These are phyloP conservation scores for Microtus agrestis DNA, from an alignment of 2,797 vertebrate species.

Conservation along the genomic window DNA sequence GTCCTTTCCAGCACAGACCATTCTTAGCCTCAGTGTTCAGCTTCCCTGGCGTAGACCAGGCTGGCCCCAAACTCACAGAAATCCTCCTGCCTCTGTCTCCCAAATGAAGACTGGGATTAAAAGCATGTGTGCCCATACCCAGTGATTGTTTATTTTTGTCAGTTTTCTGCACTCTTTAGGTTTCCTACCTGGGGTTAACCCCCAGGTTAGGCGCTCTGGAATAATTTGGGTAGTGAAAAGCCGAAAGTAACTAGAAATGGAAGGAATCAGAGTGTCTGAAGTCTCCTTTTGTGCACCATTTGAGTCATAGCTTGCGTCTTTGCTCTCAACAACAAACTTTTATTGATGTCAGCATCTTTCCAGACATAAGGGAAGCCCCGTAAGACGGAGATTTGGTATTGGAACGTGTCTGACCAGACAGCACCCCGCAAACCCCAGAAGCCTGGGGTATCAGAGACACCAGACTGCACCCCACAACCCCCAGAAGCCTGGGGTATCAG, in stretches of 20 bases:
- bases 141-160: background rate
- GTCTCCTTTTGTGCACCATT: background rate
- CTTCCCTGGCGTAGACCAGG: background rate
- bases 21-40: background rate
- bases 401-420: background rate
- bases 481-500: no score
- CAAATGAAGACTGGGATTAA: background rate
- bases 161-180: background rate
- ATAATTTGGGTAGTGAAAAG: slow-evolving; percentile 66
- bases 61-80: background rate
- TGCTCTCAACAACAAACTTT: background rate
- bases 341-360: slow-evolving; percentile 29
- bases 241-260: slow-evolving; percentile 56
- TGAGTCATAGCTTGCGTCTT: slow-evolving; percentile 58
- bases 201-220: background rate
- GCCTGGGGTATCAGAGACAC: background rate
- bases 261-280: slow-evolving; percentile 12
- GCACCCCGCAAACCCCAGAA: no score
- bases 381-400: background rate
- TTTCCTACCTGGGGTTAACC: background rate
- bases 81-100: background rate
- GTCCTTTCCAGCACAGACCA: background rate
- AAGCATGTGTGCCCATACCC: background rate
- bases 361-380: background rate
- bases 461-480: background rate